Percentiles rank a stretch among this genome's conserved stretches.
phyloP scores from a whole-genome alignment of 2,797 vertebrate genomes.

The Hemitrygon akajei region DNA sequence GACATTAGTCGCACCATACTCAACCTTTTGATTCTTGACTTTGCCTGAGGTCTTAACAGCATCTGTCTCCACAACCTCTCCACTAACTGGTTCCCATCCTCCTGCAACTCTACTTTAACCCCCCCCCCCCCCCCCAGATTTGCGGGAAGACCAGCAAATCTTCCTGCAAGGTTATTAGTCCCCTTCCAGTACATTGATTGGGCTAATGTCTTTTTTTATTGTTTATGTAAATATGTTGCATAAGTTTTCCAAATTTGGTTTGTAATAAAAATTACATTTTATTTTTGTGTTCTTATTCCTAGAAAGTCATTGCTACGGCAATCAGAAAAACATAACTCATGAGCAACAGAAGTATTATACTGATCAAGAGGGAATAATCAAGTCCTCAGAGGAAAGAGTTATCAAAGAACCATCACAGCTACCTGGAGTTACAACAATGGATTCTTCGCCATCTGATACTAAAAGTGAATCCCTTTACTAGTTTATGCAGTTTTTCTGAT shows the following conservation, averaged over 20 bases:
- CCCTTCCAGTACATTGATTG: background rate
- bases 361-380: conserved; percentile 45
- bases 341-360: conserved; percentile 59
- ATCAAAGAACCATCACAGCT: conserved; percentile 47
- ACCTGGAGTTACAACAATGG: conserved; percentile 47
- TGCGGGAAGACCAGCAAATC: too few species aligned
- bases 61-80: too few species aligned
- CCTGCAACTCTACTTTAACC: too few species aligned
- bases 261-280: background rate
- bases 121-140: too few species aligned
- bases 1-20: too few species aligned
- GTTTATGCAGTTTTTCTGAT: conserved; percentile 39
- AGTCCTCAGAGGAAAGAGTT: conserved; percentile 42
- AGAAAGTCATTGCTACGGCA: conserved; percentile 61
- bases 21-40: too few species aligned
- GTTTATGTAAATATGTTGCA: background rate
- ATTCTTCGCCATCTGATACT: conserved; percentile 53
- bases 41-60: too few species aligned
- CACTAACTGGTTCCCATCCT: too few species aligned
- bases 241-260: background rate
- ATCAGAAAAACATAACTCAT: conserved; percentile 49
- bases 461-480: conserved; percentile 59
- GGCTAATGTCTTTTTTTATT: background rate
- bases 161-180: too few species aligned
- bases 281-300: conserved; percentile 43